Evolutionary conservation across 2,113 vertebrate genomes (phyloP).

Genomic region (Ramphastos sulfuratus): DNA sequence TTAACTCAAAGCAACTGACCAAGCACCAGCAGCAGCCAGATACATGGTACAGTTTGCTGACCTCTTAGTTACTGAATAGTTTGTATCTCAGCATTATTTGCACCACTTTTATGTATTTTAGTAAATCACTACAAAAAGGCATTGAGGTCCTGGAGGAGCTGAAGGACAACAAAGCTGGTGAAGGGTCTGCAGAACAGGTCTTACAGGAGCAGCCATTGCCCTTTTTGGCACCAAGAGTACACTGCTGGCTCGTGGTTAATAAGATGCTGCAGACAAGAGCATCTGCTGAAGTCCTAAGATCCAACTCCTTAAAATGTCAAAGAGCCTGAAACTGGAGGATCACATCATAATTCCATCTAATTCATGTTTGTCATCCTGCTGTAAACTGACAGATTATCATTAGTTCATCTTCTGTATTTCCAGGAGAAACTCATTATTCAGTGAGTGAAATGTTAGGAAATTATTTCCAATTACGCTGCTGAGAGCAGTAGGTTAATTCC

Average conservation of each 20-base stretch:
- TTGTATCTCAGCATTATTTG: background rate
- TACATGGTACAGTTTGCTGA: background rate
- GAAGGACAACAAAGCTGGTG: too few relatives aligned
- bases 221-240: too few relatives aligned
- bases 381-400: conserved; percentile 66
- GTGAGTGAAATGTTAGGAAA: conserved; percentile 50
- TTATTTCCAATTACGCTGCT: conserved; percentile 68
- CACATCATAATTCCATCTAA: conserved; percentile 48
- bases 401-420: conserved; percentile 69
- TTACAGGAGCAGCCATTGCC: too few relatives aligned
- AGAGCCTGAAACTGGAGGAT: conserved; percentile 46
- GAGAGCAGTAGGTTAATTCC: conserved; percentile 68
- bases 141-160: too few relatives aligned
- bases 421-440: conserved; percentile 57
- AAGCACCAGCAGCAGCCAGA: background rate
- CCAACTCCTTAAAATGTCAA: background rate
- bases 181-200: too few relatives aligned
- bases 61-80: background rate
- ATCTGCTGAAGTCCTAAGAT: background rate
- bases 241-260: background rate
- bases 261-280: background rate
- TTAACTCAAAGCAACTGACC: background rate
- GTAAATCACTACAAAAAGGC: background rate
- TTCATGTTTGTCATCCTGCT: conserved; percentile 60
- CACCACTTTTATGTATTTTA: background rate